Base-by-base conservation (phyloP, 2,113 vertebrate genomes). In the Anser brachyrhynchus region DNA sequence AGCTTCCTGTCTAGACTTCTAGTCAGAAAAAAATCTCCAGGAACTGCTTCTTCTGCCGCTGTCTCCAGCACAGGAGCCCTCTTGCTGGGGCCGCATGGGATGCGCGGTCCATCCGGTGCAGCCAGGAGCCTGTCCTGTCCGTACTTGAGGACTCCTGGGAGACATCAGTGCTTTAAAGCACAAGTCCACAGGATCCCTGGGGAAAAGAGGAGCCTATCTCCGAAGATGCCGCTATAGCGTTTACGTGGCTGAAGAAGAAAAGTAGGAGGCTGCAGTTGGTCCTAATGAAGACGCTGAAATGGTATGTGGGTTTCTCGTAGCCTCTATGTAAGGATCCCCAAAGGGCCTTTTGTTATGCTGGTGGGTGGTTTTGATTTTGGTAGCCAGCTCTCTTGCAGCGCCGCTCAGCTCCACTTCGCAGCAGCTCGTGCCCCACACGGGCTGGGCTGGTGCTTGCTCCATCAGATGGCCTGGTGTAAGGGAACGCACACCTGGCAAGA, bases 1-100 rank as follows among this genome's bases (percentile, higher is more conserved):
- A 88, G 67, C 84, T 97, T 97, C 96, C 96, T 97, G 96, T 97
- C 96, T 97, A 96, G 96, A 96, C 96, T 89, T 87, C 13, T 58
- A 87, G 84, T 83, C 90, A 92, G 77, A 79, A 92, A 82, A 92
- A 92, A 5, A 19, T 78, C 73, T 76, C 49, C 89, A 91, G 92
- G 87, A 95, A 82, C 83, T 0, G 0, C 12, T 69, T 94, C 46
- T 89, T 94, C 89, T 39, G n/a, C 62, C 5, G 6, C 86, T 89
- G 87, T 91, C 88, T 79, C 37, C 78, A 54, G 77, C 10, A 10
- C 75, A 4, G 33, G 26, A 82, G 29, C 37, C 69, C 11, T 4
- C 64, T 83, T 4, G 9, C 49, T 28, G 0, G 10, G 87, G 37
- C 72, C 80, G 46, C 39, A 55, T 61, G 52, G 6, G 8, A 78